Evolutionary conservation across 2,113 vertebrate species (phyloP), one percentile per base, ranked within the genome.

Genomic region (Zingel zingel): DNA sequence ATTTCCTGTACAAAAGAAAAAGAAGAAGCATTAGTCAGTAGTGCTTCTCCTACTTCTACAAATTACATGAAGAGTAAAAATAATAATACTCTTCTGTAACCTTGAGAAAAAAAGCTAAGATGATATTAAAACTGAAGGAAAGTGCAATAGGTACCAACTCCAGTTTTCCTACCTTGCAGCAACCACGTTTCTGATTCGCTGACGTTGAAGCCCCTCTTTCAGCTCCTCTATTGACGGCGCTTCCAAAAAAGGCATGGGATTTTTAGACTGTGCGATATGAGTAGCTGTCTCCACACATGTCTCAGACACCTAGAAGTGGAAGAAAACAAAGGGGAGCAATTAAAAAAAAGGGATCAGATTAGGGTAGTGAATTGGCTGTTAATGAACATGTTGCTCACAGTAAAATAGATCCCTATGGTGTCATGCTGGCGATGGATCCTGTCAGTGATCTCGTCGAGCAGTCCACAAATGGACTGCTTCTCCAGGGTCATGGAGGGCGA

Each of bases 401-500:
- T 93, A 69, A 99, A 98, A 89, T 96, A 96, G 88, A 99, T 92
- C 53, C 98, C 98, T 10, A 98, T 97, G 45, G 98, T 99, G 94
- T 99, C 98, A 63, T 98, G 98, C 36, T 98, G 98, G 7, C 97
- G 96, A 76, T 97, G 97, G 89, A 99, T 97, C 91, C 97, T 97
- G 91, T 99, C 98, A 53, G 94, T 96, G 36, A 99, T 95, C 77
- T 98, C 98, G 86, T 99, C 97, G 8, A 99, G 97, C 1, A 99
- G 95, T 47, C 95, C 95, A 33, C 98, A 97, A 39, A 99, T 97
- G 69, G 97, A 99, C 0, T 97, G 97, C 77, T 99, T 97, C 93
- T 99, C 97, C 74, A 99, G 88, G 63, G 96, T 97, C 97, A 98
- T 96, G 11, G 97, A 96, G 88, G 96, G 94, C 74, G 97, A 98